Percentiles rank a stretch among this genome's conserved stretches.
Conservation (phyloP, 2,888 invertebrate genomes). For the Gari tellinella region DNA sequence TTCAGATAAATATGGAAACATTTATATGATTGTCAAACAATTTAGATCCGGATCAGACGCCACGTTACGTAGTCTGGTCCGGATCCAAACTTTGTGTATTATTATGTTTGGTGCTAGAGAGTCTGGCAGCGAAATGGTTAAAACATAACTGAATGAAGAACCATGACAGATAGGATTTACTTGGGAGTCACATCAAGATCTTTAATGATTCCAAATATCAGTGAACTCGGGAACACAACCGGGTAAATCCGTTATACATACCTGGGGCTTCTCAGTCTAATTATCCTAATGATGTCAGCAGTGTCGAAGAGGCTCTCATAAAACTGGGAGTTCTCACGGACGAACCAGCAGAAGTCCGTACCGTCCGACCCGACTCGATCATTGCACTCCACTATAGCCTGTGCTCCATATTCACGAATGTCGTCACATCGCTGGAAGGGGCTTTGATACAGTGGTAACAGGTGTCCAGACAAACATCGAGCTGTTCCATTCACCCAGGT, state of each 20-base stretch:
- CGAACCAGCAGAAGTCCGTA: constrained; percentile 5
- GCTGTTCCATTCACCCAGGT: constrained; percentile 37
- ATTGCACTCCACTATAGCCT: constrained; percentile 3
- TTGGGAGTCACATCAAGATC: too few species aligned
- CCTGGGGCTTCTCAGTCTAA: not conserved
- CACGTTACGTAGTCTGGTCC: too few species aligned
- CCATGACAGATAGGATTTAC: too few species aligned
- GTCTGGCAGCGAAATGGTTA: too few species aligned
- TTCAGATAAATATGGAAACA: too few species aligned
- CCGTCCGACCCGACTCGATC: not conserved
- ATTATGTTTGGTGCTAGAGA: too few species aligned
- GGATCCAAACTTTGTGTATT: too few species aligned
- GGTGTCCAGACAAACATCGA: constrained; percentile 17
- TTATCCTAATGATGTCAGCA: not conserved
- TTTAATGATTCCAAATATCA: too few species aligned
- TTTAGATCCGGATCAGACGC: too few species aligned
- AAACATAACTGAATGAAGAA: too few species aligned
- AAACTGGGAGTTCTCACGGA: not conserved
- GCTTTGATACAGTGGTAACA: constrained; percentile 32
- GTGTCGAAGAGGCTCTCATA: not conserved
- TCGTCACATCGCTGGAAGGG: constrained; percentile 29
- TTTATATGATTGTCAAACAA: too few species aligned
- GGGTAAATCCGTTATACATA: not conserved
- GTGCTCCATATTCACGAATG: constrained; percentile 23
- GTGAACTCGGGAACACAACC: too few species aligned